Base-by-base conservation (phyloP, 1,140 invertebrate species). In the Cydia strobilella region DNA sequence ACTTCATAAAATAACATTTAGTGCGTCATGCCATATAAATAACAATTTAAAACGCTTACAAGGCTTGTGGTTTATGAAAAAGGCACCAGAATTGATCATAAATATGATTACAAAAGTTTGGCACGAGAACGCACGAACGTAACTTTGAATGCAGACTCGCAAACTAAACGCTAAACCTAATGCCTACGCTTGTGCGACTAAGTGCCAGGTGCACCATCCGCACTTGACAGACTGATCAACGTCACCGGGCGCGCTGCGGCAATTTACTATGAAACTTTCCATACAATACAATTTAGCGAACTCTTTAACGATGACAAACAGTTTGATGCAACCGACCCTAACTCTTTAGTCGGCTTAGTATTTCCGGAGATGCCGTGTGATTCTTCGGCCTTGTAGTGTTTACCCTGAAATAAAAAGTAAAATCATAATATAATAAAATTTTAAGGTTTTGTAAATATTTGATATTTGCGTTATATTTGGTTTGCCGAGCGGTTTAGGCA, bases 131-230 rank as follows among this genome's bases (percentile, higher is more conserved):
- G 79, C 85, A 84, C 77, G 74, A 75, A 83, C 78, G 73, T 74
- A 74, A 79, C 59, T 71, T 72, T 62, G 63, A 76, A 75, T 75
- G 79, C 48, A 73, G 59, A 74, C 62, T 45, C 69, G 54, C 79
- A 79, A 83, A 83, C 75, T 80, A 82, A 80, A 81, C 75, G 80
- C 88, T 89, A 87, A 90, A 88, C 82, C 87, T 90, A 90, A 88
- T 89, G 87, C 90, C 89, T 92, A 92, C 82, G 83, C 78, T 45
- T 76, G 80, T 86, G 84, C 84, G 80, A 79, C 77, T 82, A n/a
- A n/a, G n/a, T n/a, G n/a, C n/a, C n/a, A n/a, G n/a, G n/a, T n/a
- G n/a, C n/a, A n/a, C n/a, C n/a, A n/a, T n/a, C n/a, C n/a, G n/a
- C n/a, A n/a, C n/a, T n/a, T n/a, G n/a, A n/a, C n/a, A n/a, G n/a